Evolutionary conservation across 2,113 vertebrate species (phyloP).

Genomic region (Tragelaphus imberbis): DNA sequence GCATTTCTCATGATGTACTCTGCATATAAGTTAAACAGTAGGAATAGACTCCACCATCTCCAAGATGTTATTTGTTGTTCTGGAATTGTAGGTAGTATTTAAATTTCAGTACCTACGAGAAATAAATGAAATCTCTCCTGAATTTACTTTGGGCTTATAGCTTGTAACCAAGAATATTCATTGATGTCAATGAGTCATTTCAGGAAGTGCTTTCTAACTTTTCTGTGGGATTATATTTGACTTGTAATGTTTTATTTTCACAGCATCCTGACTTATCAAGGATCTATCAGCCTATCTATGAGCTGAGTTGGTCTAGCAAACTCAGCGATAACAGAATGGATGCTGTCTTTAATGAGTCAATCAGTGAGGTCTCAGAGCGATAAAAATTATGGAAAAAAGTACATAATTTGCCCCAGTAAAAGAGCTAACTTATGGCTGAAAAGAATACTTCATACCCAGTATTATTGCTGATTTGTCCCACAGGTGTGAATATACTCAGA

Average conservation of each 20-base stretch:
- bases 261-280: neutral
- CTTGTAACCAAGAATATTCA: slow-evolving; percentile 3
- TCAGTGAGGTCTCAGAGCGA: neutral
- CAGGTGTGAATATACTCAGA: slow-evolving; percentile 58
- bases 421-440: neutral
- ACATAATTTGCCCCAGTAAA: neutral
- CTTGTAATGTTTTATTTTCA: neutral
- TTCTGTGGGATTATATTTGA: neutral
- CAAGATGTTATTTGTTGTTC: neutral
- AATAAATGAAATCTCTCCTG: slow-evolving; percentile 5
- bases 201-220: neutral
- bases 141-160: slow-evolving; percentile 2
- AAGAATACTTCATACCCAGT: neutral
- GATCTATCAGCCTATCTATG: neutral
- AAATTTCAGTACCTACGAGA: neutral
- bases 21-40: too few relatives aligned
- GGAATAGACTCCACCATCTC: neutral
- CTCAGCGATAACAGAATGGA: slow-evolving; percentile 16
- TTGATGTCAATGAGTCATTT: neutral
- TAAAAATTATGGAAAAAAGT: neutral
- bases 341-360: neutral
- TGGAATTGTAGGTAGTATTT: neutral
- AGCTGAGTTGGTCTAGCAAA: neutral
- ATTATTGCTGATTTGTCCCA: neutral
- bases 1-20: too few relatives aligned